Evolutionary conservation across 1,140 invertebrate species (phyloP).

Genomic region (Cydia amplana): DNA sequence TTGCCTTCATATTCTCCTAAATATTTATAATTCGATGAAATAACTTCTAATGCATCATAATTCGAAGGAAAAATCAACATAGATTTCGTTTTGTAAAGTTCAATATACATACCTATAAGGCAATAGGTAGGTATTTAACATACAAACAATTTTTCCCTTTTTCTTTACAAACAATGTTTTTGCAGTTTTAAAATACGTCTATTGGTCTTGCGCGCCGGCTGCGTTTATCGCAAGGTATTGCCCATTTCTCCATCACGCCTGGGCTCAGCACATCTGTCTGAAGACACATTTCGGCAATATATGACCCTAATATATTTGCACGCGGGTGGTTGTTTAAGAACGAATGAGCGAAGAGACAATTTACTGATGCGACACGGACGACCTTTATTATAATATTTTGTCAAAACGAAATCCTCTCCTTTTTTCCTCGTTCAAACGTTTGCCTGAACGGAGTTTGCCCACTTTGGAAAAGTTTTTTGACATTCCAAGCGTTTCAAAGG

Average conservation of each 20-base stretch:
- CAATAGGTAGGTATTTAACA: too few relatives aligned
- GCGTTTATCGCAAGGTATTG: constrained; percentile 59
- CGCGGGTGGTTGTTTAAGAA: constrained; percentile 44
- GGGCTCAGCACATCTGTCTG: constrained; percentile 53
- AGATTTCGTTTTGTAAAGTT: too few relatives aligned
- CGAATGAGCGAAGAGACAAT: constrained; percentile 36
- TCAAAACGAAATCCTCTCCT: constrained; percentile 7
- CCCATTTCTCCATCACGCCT: constrained; percentile 68
- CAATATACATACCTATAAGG: too few relatives aligned
- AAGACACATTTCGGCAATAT: constrained; percentile 52
- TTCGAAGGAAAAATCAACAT: too few relatives aligned
- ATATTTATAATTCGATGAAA: too few relatives aligned
- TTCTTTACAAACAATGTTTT: background rate
- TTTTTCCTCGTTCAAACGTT: background rate
- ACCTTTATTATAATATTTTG: constrained; percentile 34
- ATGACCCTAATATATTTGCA: constrained; percentile 53
- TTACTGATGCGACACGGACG: constrained; percentile 38
- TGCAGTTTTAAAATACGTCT: background rate
- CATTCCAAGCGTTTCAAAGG: constrained; percentile 46
- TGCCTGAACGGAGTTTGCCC: constrained; percentile 30
- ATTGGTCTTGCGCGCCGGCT: constrained; percentile 38
- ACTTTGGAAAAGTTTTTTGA: constrained; percentile 39
- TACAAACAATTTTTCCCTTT: too few relatives aligned
- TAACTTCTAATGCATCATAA: too few relatives aligned
- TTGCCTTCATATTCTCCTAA: too few relatives aligned